Percentiles rank a stretch among this genome's conserved stretches.
Conservation (phyloP, 2,888 invertebrate species). For the Pammene fasciana region DNA sequence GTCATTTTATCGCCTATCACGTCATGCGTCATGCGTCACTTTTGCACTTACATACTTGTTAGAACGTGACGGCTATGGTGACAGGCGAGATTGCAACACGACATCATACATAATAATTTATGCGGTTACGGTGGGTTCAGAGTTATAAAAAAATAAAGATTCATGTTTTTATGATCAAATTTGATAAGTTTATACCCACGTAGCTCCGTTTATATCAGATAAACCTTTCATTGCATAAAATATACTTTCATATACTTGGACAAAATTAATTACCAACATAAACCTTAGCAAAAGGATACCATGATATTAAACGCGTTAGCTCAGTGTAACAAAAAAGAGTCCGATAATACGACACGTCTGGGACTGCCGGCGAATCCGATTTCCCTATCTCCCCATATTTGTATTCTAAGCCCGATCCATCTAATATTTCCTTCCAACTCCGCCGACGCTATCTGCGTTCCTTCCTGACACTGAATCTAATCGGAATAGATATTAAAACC, state of each 20-base stretch:
- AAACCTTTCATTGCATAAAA: no score
- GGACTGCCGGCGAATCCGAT: constrained; percentile 79
- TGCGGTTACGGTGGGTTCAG: no score
- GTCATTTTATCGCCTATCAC: no score
- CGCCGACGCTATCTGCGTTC: constrained; percentile 78
- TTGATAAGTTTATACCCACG: no score
- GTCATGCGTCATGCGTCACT: no score
- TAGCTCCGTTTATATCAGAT: no score
- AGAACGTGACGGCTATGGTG: no score
- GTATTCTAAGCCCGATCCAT: constrained; percentile 81
- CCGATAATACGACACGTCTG: constrained; percentile 79
- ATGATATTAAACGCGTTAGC: constrained; percentile 45
- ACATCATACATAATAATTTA: no score
- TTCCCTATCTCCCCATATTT: constrained; percentile 82
- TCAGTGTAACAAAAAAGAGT: constrained; percentile 73
- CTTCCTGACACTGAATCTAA: constrained; percentile 83
- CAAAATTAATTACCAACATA: not conserved
- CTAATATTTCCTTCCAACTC: constrained; percentile 82
- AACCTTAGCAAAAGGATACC: not conserved
- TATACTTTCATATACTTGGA: not conserved
- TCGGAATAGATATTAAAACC: constrained; percentile 84
- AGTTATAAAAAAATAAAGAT: no score
- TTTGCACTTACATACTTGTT: no score
- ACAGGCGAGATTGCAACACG: no score
- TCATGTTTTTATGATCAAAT: no score